Conservation (phyloP, 2,888 invertebrate genomes). For the Bellardia pandia region DNA sequence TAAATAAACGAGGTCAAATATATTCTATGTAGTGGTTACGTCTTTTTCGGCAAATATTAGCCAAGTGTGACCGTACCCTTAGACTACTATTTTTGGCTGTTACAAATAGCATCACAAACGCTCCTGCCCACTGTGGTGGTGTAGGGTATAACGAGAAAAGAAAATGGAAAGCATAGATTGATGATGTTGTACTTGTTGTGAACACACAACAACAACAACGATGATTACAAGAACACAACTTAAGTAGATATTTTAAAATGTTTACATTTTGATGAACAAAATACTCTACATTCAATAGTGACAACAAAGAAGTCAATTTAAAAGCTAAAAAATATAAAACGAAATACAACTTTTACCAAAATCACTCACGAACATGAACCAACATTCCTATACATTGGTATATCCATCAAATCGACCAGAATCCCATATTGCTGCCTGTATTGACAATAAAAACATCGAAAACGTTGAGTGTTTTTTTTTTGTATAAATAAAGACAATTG, state of each 20-base stretch:
- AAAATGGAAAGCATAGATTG: constrained; percentile 4
- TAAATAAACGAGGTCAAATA: too few relatives aligned
- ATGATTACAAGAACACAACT: neutral
- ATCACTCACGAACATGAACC: neutral
- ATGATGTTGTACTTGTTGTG: constrained; percentile 23
- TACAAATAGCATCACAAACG: too few relatives aligned
- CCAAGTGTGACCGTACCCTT: too few relatives aligned
- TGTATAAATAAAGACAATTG: constrained; percentile 6
- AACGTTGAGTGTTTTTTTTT: neutral
- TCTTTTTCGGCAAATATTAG: too few relatives aligned
- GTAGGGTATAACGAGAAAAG: neutral
- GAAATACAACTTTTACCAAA: constrained; percentile 22
- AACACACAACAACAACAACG: neutral
- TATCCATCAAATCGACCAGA: constrained; percentile 11
- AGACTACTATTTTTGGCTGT: too few relatives aligned
- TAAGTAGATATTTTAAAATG: constrained; percentile 40
- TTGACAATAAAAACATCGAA: neutral
- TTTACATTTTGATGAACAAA: constrained; percentile 36
- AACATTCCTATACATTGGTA: neutral
- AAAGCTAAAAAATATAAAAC: constrained; percentile 6
- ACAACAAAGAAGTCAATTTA: constrained; percentile 63
- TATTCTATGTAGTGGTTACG: too few relatives aligned
- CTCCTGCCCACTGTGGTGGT: too few relatives aligned
- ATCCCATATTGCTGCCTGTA: neutral
- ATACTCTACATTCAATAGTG: constrained; percentile 46